A percentile compares a stretch with the other conserved stretches of the same genome.
phyloP scores from a whole-genome alignment of 2,113 vertebrate species.

The Brachyistius frenatus region DNA sequence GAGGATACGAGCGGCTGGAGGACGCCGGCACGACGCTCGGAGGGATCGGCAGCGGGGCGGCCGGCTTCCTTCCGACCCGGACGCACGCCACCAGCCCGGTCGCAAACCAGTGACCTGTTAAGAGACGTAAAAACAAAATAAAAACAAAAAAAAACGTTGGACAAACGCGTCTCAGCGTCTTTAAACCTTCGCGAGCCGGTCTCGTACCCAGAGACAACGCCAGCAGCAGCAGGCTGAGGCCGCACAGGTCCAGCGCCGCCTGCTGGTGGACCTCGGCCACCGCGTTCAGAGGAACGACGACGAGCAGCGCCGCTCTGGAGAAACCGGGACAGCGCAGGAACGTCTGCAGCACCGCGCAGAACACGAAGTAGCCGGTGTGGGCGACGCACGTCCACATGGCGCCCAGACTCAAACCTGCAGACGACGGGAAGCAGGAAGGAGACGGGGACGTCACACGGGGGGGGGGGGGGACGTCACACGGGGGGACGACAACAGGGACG shows the following conservation, averaged over 20 bases:
- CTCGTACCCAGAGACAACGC: conserved; percentile 78
- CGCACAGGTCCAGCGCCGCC: conserved; percentile 78
- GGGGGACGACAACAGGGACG: too few relatives aligned
- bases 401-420: conserved; percentile 78
- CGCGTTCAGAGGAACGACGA: conserved; percentile 80
- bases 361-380: conserved; percentile 78
- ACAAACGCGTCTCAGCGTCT: too few relatives aligned
- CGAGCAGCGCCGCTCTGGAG: conserved; percentile 77
- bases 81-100: conserved; percentile 35
- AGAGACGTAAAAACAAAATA: too few relatives aligned
- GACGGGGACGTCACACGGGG: too few relatives aligned
- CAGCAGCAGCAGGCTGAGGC: conserved; percentile 81
- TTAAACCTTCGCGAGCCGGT: too few relatives aligned
- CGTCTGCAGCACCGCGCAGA: conserved; percentile 81
- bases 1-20: conserved; percentile 7
- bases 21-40: neutral
- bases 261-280: conserved; percentile 83
- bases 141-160: too few relatives aligned
- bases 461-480: too few relatives aligned
- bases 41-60: neutral
- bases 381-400: conserved; percentile 82
- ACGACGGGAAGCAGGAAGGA: neutral
- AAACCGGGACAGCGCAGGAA: conserved; percentile 81
- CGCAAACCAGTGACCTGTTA: conserved; percentile 82
- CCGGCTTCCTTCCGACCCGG: conserved; percentile 1